phyloP scores from a whole-genome alignment of 2,797 vertebrate species.

The Cirrhinus mrigala region DNA sequence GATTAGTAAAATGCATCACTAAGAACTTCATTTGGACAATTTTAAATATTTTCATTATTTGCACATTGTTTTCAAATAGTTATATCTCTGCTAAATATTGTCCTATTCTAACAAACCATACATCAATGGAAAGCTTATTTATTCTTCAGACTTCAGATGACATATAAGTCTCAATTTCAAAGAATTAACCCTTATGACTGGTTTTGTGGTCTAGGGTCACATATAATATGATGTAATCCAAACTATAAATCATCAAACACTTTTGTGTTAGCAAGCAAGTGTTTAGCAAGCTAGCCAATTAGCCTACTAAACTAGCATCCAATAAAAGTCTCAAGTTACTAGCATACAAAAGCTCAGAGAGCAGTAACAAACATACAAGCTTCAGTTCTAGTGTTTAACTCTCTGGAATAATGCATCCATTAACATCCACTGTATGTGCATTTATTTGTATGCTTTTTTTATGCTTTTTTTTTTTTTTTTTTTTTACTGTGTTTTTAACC shows the following conservation, averaged over 20 bases:
- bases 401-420: background rate
- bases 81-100: no score
- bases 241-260: background rate
- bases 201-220: no score
- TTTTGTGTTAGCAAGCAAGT: background rate
- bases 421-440: background rate
- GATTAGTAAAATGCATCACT: no score
- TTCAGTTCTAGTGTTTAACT: background rate
- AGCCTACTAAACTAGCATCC: background rate
- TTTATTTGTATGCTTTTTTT: background rate
- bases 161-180: no score
- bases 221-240: background rate
- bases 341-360: background rate
- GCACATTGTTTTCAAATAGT: no score
- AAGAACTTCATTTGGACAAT: no score
- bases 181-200: no score
- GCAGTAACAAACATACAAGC: background rate
- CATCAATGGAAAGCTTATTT: no score
- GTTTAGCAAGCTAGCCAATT: background rate
- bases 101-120: no score
- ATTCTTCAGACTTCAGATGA: no score
- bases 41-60: no score
- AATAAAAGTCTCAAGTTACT: background rate
- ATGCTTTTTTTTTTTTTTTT: no score
- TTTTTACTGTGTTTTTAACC: background rate